phyloP scores from a whole-genome alignment of 2,888 invertebrate genomes.

The Mycogona germanica region DNA sequence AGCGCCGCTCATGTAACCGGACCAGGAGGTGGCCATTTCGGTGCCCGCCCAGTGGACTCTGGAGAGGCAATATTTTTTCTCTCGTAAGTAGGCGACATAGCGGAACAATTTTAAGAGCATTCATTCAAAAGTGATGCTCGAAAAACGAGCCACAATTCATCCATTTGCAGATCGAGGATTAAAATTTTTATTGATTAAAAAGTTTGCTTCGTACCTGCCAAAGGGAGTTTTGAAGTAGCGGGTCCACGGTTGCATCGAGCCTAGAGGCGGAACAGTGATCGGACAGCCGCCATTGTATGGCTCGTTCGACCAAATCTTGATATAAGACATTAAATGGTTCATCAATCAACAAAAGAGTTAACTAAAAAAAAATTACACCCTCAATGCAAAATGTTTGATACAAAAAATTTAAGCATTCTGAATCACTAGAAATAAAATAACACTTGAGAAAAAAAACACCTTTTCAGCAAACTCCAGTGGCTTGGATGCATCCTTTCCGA shows the following conservation, averaged over 20 bases:
- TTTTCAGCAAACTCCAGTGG: constrained; percentile 17
- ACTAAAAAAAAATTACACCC: neutral
- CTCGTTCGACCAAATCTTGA: constrained; percentile 34
- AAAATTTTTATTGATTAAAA: neutral
- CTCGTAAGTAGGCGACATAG: neutral
- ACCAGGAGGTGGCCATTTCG: constrained; percentile 32
- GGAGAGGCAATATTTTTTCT: neutral
- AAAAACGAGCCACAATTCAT: too few species aligned
- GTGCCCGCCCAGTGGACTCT: constrained; percentile 33
- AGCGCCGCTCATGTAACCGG: constrained; percentile 34
- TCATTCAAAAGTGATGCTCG: too few species aligned
- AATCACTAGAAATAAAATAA: neutral
- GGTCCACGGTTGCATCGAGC: constrained; percentile 25
- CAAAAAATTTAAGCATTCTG: neutral
- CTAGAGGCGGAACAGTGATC: constrained; percentile 32
- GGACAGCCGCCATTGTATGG: constrained; percentile 37
- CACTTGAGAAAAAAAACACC: neutral
- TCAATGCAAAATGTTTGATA: neutral
- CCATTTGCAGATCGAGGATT: neutral
- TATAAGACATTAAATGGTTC: neutral
- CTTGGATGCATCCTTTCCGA: constrained; percentile 26
- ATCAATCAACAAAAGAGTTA: neutral
- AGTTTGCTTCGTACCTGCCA: constrained; percentile 8
- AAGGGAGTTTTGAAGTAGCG: constrained; percentile 12
- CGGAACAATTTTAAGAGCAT: neutral